Evolutionary conservation across 1,140 invertebrate genomes (phyloP).

Genomic region (Cotesia typhae): DNA sequence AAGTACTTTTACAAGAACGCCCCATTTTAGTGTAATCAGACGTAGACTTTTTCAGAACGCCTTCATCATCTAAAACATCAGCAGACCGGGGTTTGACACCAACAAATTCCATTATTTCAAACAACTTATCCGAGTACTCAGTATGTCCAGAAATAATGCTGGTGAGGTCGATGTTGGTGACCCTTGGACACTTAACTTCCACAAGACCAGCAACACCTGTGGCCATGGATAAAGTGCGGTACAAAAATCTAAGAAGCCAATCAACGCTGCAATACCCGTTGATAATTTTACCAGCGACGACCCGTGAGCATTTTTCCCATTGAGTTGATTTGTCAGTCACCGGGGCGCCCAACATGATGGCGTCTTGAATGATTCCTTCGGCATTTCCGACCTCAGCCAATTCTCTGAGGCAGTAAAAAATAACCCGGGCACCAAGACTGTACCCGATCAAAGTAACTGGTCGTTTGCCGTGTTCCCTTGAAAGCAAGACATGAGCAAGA

Average conservation of each 20-base stretch:
- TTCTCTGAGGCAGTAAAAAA: conserved; percentile 75
- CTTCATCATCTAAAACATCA: conserved; percentile 45
- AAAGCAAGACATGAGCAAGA: conserved; percentile 74
- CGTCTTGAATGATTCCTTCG: conserved; percentile 77
- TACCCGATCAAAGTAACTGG: conserved; percentile 80
- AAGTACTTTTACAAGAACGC: not conserved
- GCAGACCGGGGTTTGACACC: conserved; percentile 50
- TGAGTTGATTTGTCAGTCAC: conserved; percentile 67
- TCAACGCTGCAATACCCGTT: conserved; percentile 76
- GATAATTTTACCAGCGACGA: conserved; percentile 73
- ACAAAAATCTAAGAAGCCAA: conserved; percentile 76
- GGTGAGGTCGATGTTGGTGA: conserved; percentile 73
- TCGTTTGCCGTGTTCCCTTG: conserved; percentile 73
- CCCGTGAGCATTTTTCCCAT: conserved; percentile 69
- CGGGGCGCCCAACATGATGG: conserved; percentile 76
- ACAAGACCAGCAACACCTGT: conserved; percentile 72
- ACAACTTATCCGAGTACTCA: conserved; percentile 74
- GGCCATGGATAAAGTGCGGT: conserved; percentile 70
- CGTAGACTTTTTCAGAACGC: conserved; percentile 50
- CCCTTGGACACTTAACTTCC: conserved; percentile 68
- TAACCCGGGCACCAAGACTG: conserved; percentile 77
- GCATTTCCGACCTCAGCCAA: conserved; percentile 65
- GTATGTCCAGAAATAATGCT: conserved; percentile 69
- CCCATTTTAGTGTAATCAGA: conserved; percentile 41
- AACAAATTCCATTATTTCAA: conserved; percentile 63